Percentiles rank a stretch among this genome's conserved stretches.
Evolutionary conservation across 2,888 invertebrate species (phyloP).

Genomic region (Elmis aenea): DNA sequence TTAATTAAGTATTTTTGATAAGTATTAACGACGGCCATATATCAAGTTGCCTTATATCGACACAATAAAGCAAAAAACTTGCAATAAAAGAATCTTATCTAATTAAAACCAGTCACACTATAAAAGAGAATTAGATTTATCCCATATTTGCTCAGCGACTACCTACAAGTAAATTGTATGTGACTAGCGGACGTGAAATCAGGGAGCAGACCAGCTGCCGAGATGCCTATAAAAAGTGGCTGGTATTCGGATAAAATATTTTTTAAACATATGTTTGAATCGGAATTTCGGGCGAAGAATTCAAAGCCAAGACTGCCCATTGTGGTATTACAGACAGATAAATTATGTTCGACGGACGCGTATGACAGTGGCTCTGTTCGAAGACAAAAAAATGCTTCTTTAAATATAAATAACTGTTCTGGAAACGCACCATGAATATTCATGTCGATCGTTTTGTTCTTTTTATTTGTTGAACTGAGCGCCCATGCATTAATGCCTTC

Average conservation of each 20-base stretch:
- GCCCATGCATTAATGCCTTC: constrained; percentile 22
- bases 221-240: constrained; percentile 37
- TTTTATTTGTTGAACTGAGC: constrained; percentile 19
- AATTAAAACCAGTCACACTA: too few species aligned
- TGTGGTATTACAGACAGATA: constrained; percentile 48
- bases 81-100: too few species aligned
- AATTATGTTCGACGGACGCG: constrained; percentile 47
- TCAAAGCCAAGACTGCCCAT: constrained; percentile 43
- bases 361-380: constrained; percentile 44
- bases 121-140: not conserved
- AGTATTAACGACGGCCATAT: too few species aligned
- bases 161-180: constrained; percentile 11
- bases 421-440: constrained; percentile 31
- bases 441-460: constrained; percentile 21
- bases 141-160: not conserved
- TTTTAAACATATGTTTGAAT: constrained; percentile 48
- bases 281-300: constrained; percentile 46
- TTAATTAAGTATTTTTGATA: too few species aligned
- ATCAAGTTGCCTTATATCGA: too few species aligned
- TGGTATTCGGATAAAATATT: constrained; percentile 47
- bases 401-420: constrained; percentile 42
- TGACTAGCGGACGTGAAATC: constrained; percentile 20
- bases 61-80: too few species aligned
- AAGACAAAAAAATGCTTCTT: constrained; percentile 25
- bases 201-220: constrained; percentile 32